Conservation (phyloP, 2,113 vertebrate species). For the Cricetomys ansorgei region DNA sequence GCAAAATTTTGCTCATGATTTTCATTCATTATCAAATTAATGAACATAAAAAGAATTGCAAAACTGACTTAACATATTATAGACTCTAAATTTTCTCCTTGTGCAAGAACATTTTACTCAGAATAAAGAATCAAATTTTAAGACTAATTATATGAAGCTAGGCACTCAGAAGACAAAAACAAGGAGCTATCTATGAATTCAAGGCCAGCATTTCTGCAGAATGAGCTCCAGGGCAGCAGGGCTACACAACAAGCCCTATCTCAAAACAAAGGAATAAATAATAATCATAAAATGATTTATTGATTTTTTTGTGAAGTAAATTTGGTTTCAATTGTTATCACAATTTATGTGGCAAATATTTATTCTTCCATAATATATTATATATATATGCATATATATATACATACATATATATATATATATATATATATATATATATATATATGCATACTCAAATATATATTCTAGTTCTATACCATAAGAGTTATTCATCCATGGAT, state of each 20-base stretch:
- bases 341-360: background rate
- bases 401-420: no score
- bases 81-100: background rate
- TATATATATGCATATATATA: no score
- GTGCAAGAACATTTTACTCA: background rate
- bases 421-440: no score
- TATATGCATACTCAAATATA: no score
- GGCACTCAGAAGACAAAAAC: background rate
- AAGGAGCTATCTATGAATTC: background rate
- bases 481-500: background rate
- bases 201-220: background rate
- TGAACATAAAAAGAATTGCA: background rate
- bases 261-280: background rate
- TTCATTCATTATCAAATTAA: background rate
- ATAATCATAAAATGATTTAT: background rate
- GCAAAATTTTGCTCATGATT: background rate
- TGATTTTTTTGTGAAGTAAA: slow-evolving; percentile 6
- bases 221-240: background rate
- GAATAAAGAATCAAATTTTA: background rate
- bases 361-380: no score
- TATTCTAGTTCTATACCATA: background rate
- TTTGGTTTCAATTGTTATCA: background rate
- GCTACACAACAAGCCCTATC: background rate
- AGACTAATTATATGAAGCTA: background rate
- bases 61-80: background rate